phyloP scores from a whole-genome alignment of 37 sponge, comb jelly and placozoan species.

The Ephydatia muelleri region DNA sequence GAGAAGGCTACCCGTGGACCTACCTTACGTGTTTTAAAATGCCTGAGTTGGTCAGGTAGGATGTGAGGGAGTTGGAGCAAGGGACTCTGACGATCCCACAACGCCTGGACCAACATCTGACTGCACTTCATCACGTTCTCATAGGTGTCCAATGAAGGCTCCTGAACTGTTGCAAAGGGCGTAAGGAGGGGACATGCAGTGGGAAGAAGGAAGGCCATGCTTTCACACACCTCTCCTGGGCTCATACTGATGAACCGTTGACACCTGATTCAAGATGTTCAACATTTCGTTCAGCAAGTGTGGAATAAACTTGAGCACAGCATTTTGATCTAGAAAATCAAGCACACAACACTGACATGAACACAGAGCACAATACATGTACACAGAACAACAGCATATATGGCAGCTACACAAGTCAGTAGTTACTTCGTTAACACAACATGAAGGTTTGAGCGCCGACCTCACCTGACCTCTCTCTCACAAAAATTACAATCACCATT shows the following conservation, averaged over 20 bases:
- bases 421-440: too few species aligned
- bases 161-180: background rate
- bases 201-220: background rate
- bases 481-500: too few species aligned
- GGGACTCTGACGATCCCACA: slow-evolving; percentile 56
- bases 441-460: too few species aligned
- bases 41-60: slow-evolving; percentile 52
- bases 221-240: background rate
- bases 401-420: too few species aligned
- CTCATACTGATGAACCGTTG: slow-evolving; percentile 13
- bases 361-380: too few species aligned
- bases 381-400: too few species aligned
- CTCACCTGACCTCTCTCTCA: too few species aligned
- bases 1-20: background rate
- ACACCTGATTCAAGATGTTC: slow-evolving; percentile 50
- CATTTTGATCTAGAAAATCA: slow-evolving; percentile 43
- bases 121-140: slow-evolving; percentile 85
- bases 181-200: background rate
- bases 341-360: too few species aligned
- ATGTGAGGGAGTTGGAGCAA: slow-evolving; percentile 91
- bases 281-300: slow-evolving; percentile 74
- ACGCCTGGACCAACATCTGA: slow-evolving; percentile 79
- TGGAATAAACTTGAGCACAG: slow-evolving; percentile 63
- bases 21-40: slow-evolving; percentile 80
- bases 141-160: slow-evolving; percentile 74